Conservation (phyloP, 2,888 invertebrate species). For the Amaurobius ferox region DNA sequence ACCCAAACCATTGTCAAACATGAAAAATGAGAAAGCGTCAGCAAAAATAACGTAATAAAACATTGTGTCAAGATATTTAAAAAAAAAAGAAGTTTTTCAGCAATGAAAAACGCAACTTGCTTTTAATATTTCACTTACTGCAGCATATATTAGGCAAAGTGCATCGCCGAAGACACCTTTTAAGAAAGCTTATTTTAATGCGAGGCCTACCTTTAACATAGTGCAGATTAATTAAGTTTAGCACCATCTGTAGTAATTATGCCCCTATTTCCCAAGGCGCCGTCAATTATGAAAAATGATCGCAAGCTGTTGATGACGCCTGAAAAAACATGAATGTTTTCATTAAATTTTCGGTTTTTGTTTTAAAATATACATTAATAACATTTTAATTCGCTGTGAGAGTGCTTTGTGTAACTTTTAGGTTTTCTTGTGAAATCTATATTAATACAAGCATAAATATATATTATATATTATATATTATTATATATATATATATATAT, state of each 20-base stretch:
- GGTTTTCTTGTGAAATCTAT: too few species aligned
- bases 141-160: neutral
- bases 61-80: neutral
- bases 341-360: neutral
- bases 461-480: too few species aligned
- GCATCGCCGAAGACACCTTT: neutral
- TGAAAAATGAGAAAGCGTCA: slow-evolving; percentile 44
- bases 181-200: neutral
- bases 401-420: too few species aligned
- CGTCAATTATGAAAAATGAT: neutral
- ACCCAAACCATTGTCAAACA: slow-evolving; percentile 24
- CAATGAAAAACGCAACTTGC: neutral
- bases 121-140: neutral
- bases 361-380: too few species aligned
- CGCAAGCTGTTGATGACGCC: neutral
- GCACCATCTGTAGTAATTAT: neutral
- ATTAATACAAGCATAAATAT: too few species aligned
- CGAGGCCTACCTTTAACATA: neutral
- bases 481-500: too few species aligned
- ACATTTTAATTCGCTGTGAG: too few species aligned
- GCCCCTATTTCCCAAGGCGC: neutral
- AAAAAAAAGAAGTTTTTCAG: neutral
- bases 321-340: neutral
- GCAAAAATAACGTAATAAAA: slow-evolving; percentile 4
- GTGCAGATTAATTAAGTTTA: neutral